phyloP scores from a whole-genome alignment of 2,888 invertebrate species.

The Chrysolina haemoptera region DNA sequence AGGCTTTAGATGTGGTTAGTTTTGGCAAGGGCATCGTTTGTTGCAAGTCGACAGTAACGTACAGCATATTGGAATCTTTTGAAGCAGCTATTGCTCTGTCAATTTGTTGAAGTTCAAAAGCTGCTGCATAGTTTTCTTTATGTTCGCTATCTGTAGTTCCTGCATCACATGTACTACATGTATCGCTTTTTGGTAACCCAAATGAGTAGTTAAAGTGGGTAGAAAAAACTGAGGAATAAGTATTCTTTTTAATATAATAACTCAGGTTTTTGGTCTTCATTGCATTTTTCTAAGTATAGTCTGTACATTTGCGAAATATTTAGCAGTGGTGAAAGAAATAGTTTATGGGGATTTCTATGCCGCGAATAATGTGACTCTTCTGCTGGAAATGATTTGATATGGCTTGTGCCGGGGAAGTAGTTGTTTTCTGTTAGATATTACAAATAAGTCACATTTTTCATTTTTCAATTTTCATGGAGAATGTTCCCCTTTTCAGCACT shows the following conservation, averaged over 20 bases:
- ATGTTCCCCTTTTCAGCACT: no score
- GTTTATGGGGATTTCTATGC: constrained; percentile 39
- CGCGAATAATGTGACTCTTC: constrained; percentile 42
- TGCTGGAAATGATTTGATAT: constrained; percentile 37
- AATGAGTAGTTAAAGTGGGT: constrained; percentile 30
- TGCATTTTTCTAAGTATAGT: constrained; percentile 32
- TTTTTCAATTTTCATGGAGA: no score
- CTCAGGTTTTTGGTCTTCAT: constrained; percentile 27
- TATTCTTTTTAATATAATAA: constrained; percentile 28
- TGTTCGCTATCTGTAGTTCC: constrained; percentile 28
- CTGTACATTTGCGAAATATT: constrained; percentile 35
- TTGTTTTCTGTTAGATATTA: no score
- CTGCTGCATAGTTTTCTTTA: constrained; percentile 32
- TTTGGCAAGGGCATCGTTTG: constrained; percentile 51
- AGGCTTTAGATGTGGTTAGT: constrained; percentile 49
- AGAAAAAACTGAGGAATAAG: constrained; percentile 31
- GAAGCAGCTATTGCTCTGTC: constrained; percentile 27
- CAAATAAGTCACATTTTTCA: no score
- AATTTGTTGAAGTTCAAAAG: constrained; percentile 36
- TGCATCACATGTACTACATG: constrained; percentile 32
- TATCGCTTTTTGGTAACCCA: constrained; percentile 29
- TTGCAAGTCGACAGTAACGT: constrained; percentile 52
- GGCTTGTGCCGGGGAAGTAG: no score
- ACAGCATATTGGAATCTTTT: constrained; percentile 25
- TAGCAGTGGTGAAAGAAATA: constrained; percentile 36